Evolutionary conservation across 1,140 invertebrate genomes (phyloP).

Genomic region (Bombus breviceps): DNA sequence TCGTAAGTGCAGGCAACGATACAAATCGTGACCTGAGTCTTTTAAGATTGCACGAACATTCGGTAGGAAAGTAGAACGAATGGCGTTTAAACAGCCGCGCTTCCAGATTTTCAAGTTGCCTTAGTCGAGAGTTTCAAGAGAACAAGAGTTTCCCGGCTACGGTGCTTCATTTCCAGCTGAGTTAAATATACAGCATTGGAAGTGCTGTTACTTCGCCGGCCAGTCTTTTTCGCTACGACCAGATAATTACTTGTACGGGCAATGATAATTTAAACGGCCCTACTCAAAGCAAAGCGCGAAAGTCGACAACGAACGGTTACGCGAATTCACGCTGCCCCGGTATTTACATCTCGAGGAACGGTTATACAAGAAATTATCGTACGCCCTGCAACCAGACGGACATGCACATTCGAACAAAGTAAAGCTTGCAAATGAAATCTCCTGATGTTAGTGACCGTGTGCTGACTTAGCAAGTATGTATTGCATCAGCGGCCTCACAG

Average conservation of each 20-base stretch:
- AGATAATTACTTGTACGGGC: slow-evolving; percentile 22
- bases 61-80: background rate
- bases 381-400: background rate
- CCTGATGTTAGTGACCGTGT: background rate
- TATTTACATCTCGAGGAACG: background rate
- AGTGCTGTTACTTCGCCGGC: background rate
- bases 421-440: slow-evolving; percentile 23
- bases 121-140: slow-evolving; percentile 3
- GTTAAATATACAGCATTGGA: slow-evolving; percentile 25
- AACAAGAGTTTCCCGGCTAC: background rate
- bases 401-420: slow-evolving; percentile 3
- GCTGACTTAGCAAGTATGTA: slow-evolving; percentile 6
- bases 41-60: background rate
- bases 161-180: background rate
- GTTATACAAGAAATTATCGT: background rate
- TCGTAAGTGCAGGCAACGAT: background rate
- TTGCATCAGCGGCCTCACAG: background rate
- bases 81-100: background rate
- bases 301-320: background rate
- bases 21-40: background rate
- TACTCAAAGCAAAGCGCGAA: background rate
- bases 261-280: slow-evolving; percentile 10
- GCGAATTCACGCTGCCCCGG: background rate
- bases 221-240: background rate
- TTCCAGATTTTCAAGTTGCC: background rate